Base-by-base conservation (phyloP, 2,797 vertebrate genomes). In the Micrastur ruficollis region DNA sequence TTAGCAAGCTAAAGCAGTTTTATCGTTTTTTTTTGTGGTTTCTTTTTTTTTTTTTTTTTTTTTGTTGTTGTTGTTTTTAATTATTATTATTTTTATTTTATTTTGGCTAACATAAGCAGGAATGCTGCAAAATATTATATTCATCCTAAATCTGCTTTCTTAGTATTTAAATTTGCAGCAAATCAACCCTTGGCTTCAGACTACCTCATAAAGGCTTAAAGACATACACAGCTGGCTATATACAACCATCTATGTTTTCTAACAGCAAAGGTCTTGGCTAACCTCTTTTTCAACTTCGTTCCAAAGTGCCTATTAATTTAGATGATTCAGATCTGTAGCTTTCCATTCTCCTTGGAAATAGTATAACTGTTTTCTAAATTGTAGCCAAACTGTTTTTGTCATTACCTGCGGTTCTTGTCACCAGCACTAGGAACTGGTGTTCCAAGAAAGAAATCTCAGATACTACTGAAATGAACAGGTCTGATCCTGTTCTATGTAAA, bases 281-380 rank as follows among this genome's bases (percentile, higher is more conserved):
- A 96, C 90, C 90, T 89, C n/a, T 79, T 81, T 74, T 81, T 89
- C 90, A 96, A 89, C 87, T 91, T 79, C 32, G 44, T 68, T 95
- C 50, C 86, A 91, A 95, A 90, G 59, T 62, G 44, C 44, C 55
- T 70, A 2, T 93, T 94, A 75, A 92, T 92, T 91, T 79, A 70
- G 46, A 81, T 42, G 44, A 86, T 80, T 93, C 66, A 86, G 76
- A 86, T 56, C 66, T 71, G 59, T 73, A 62, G 70, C n/a, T 82
- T 93, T 85, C 63, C 52, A 42, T 82, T 95, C 86, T 94, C 55
- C 80, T 93, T 89, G 81, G 83, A 96, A 94, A 89, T 21, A 63
- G 8, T 9, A 15, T 34, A 95, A 84, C 63, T 82, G 50, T 76
- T 90, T 84, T 59, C 23, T 90, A 90, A 92, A 84, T 11, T 52